Evolutionary conservation across 2,113 vertebrate species (phyloP).

Genomic region (Pongo abelii): DNA sequence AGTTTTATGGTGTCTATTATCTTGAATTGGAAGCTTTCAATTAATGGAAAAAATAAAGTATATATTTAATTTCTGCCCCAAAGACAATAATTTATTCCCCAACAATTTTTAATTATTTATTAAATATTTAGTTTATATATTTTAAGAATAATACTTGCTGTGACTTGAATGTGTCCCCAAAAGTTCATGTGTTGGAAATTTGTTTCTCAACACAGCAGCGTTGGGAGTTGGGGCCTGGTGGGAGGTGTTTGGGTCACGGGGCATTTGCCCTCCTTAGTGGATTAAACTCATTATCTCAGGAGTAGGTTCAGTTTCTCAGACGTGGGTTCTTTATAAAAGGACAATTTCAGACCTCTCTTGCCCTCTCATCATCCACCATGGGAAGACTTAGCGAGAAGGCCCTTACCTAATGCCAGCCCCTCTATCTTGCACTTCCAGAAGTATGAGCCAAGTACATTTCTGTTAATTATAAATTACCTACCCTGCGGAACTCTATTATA

Average conservation of each 20-base stretch:
- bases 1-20: background rate
- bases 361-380: background rate
- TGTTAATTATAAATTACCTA: background rate
- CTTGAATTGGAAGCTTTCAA: background rate
- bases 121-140: background rate
- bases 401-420: background rate
- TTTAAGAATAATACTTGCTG: background rate
- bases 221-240: background rate
- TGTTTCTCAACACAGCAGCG: background rate
- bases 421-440: background rate
- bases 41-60: background rate
- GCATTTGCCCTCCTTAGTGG: background rate
- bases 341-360: background rate
- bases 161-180: background rate
- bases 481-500: background rate
- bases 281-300: background rate
- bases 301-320: background rate
- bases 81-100: background rate
- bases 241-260: background rate
- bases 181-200: background rate
- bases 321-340: background rate
- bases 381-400: background rate
- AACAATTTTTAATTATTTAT: background rate
- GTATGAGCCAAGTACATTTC: background rate
- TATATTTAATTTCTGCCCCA: background rate